phyloP scores from a whole-genome alignment of 2,797 vertebrate genomes.

The Enteromius treurensis region DNA sequence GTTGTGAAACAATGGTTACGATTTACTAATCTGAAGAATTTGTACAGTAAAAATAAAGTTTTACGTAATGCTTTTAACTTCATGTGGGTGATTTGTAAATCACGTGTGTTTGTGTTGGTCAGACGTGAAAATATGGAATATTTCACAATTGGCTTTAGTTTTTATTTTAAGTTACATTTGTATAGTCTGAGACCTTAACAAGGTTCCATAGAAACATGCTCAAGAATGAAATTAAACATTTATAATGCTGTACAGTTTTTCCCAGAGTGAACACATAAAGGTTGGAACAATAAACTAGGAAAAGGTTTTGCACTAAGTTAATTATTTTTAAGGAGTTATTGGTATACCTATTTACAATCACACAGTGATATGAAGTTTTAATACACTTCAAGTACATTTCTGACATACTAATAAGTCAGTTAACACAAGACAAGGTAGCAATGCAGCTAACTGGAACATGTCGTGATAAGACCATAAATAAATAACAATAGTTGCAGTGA shows the following conservation, averaged over 20 bases:
- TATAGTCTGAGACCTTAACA: neutral
- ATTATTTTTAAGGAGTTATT: neutral
- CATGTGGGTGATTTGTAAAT: neutral
- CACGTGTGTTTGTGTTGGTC: neutral
- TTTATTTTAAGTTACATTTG: neutral
- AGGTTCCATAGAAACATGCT: neutral
- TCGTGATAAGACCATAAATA: neutral
- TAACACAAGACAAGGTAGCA: slow-evolving; percentile 3
- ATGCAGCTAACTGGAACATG: neutral
- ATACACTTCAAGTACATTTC: neutral
- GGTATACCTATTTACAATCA: neutral
- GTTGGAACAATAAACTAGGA: neutral
- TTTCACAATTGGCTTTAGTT: neutral
- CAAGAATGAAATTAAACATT: neutral
- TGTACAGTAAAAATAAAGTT: slow-evolving; percentile 87
- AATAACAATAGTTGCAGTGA: neutral
- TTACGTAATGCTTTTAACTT: slow-evolving; percentile 72
- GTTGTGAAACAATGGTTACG: slow-evolving; percentile 78
- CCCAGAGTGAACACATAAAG: neutral
- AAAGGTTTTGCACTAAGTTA: neutral
- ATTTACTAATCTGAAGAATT: slow-evolving; percentile 84
- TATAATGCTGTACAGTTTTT: neutral
- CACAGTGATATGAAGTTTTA: neutral
- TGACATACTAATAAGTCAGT: neutral
- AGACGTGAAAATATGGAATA: neutral